A percentile compares a stretch with the other conserved stretches of the same genome.
Evolutionary conservation across 2,797 vertebrate species (phyloP).

Genomic region (Chrosomus eos): DNA sequence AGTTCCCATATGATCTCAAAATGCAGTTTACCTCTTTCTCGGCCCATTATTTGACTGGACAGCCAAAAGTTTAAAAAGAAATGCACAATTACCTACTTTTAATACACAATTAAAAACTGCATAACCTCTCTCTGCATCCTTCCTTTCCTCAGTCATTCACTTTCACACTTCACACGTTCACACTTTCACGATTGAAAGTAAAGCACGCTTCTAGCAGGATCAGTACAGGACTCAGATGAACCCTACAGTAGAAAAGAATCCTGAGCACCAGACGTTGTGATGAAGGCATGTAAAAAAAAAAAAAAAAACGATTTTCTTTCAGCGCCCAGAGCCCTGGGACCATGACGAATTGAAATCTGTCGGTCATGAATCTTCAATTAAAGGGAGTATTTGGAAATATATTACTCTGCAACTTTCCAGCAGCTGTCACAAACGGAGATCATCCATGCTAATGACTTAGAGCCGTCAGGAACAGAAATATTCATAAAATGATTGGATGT

Average conservation of each 20-base stretch:
- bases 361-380: slow-evolving; percentile 71
- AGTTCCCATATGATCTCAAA: not conserved
- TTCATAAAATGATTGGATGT: slow-evolving; percentile 41
- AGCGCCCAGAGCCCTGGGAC: slow-evolving; percentile 59
- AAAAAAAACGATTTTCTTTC: slow-evolving; percentile 69
- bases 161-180: no score
- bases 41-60: not conserved
- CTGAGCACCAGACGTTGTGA: not conserved
- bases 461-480: slow-evolving; percentile 61
- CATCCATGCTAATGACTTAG: slow-evolving; percentile 63
- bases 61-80: not conserved
- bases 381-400: slow-evolving; percentile 61
- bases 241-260: not conserved
- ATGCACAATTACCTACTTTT: no score
- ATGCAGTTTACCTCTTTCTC: not conserved
- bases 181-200: not conserved
- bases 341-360: slow-evolving; percentile 68
- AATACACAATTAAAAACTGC: not conserved
- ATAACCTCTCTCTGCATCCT: not conserved
- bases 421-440: slow-evolving; percentile 63
- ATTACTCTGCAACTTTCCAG: slow-evolving; percentile 62
- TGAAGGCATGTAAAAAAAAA: not conserved
- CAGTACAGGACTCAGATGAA: not conserved
- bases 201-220: not conserved
- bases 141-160: slow-evolving; percentile 5